Evolutionary conservation across 2,888 invertebrate species (phyloP).

Genomic region (Baccha elongata): DNA sequence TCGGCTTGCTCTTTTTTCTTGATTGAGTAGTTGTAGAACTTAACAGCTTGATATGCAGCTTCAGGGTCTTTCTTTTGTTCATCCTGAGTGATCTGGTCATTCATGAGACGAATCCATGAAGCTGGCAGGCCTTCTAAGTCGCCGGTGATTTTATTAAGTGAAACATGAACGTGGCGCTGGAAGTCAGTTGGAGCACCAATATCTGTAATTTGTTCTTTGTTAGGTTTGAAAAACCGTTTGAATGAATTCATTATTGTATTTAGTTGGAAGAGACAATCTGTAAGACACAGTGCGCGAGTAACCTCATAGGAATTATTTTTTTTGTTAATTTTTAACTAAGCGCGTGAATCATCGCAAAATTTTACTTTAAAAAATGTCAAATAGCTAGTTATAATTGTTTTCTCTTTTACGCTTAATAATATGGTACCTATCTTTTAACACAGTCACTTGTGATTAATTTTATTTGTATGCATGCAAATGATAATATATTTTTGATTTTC

Average conservation of each 20-base stretch:
- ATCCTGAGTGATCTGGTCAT: slow-evolving; percentile 91
- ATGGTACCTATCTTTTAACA: slow-evolving; percentile 1
- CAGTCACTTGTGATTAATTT: slow-evolving; percentile 27
- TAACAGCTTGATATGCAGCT: slow-evolving; percentile 94
- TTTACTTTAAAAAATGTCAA: slow-evolving; percentile 15
- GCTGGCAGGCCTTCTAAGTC: slow-evolving; percentile 93
- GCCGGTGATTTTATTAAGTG: slow-evolving; percentile 91
- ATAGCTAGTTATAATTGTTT: neutral
- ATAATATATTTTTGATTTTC: too few relatives aligned
- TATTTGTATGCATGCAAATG: slow-evolving; percentile 21
- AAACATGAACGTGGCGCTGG: slow-evolving; percentile 93
- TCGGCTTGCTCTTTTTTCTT: slow-evolving; percentile 90
- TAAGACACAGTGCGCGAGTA: slow-evolving; percentile 32
- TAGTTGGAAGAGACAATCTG: neutral
- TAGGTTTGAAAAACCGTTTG: slow-evolving; percentile 81
- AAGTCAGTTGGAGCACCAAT: slow-evolving; percentile 94
- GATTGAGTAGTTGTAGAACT: slow-evolving; percentile 94
- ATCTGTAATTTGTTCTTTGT: slow-evolving; percentile 82
- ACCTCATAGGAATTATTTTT: slow-evolving; percentile 40
- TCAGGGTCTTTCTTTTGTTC: slow-evolving; percentile 95
- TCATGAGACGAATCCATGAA: slow-evolving; percentile 90
- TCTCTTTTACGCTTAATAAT: slow-evolving; percentile 46
- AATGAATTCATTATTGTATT: slow-evolving; percentile 44
- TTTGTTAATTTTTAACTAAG: slow-evolving; percentile 54
- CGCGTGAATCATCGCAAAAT: slow-evolving; percentile 58